Percentiles rank a stretch among this genome's conserved stretches.
phyloP scores from a whole-genome alignment of 2,797 vertebrate species.

The Sparidentex hasta region DNA sequence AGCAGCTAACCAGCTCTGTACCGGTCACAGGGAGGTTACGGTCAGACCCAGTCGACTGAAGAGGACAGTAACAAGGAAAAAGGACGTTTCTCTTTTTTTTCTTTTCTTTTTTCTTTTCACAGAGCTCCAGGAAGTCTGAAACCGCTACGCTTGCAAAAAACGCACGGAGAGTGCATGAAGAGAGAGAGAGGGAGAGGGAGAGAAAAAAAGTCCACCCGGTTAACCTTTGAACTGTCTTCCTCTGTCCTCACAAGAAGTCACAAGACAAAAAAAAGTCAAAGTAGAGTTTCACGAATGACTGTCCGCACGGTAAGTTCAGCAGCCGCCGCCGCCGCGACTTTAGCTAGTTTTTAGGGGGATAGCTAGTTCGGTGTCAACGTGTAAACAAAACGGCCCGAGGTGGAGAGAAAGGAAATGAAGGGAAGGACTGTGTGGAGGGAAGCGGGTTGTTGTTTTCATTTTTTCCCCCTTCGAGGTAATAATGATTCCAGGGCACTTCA shows the following conservation, averaged over 20 bases:
- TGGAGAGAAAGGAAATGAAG: not conserved
- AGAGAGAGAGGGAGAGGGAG: not conserved
- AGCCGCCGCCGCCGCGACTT: not conserved
- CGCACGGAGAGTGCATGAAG: slow-evolving; percentile 57
- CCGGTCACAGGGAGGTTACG: not conserved
- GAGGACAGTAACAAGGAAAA: not conserved
- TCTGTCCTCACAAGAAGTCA: slow-evolving; percentile 77
- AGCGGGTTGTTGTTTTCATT: not conserved
- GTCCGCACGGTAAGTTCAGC: slow-evolving; percentile 41
- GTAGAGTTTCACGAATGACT: slow-evolving; percentile 52
- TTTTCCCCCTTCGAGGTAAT: not conserved
- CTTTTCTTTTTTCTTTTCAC: not conserved
- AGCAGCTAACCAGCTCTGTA: not conserved
- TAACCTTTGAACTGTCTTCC: slow-evolving; percentile 87
- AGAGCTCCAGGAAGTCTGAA: slow-evolving; percentile 82
- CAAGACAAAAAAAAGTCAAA: slow-evolving; percentile 73
- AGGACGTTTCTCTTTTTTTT: slow-evolving; percentile 1
- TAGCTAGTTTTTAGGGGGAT: not conserved
- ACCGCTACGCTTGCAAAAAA: slow-evolving; percentile 80
- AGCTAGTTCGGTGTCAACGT: not conserved
- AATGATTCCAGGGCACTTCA: not conserved
- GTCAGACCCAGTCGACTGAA: not conserved
- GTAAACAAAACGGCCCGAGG: slow-evolving; percentile 16
- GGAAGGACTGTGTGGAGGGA: slow-evolving; percentile 2
- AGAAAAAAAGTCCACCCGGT: slow-evolving; percentile 48